A percentile compares a stretch with the other conserved stretches of the same genome.
phyloP scores from a whole-genome alignment of 2,113 vertebrate genomes.

The Ctenodactylus gundi region DNA sequence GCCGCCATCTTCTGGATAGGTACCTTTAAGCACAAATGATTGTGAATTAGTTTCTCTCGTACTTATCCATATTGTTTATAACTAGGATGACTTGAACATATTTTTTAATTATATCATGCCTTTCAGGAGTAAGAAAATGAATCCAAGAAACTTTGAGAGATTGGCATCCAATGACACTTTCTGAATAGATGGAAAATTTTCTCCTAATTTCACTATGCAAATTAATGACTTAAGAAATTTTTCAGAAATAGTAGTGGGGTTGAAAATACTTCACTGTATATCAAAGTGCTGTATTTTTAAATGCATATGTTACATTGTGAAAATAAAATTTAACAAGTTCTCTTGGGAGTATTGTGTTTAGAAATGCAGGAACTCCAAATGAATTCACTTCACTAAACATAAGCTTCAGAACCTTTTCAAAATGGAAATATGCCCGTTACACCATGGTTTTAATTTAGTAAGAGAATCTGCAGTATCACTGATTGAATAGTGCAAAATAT shows the following conservation, averaged over 20 bases:
- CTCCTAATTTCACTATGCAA: constrained; percentile 50
- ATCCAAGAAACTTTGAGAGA: neutral
- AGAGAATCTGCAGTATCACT: neutral
- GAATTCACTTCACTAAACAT: constrained; percentile 59
- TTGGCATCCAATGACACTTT: neutral
- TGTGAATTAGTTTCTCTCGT: neutral
- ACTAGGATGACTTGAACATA: neutral
- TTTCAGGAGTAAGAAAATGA: neutral
- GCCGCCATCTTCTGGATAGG: no score
- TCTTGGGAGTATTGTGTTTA: constrained; percentile 52
- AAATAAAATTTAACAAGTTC: constrained; percentile 80
- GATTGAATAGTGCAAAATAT: neutral
- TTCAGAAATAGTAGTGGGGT: constrained; percentile 63
- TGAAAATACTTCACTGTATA: constrained; percentile 34
- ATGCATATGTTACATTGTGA: constrained; percentile 68
- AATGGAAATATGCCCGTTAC: neutral
- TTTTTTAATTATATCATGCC: neutral
- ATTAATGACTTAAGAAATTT: constrained; percentile 66
- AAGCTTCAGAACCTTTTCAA: neutral
- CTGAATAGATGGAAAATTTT: constrained; percentile 8
- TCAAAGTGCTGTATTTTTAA: constrained; percentile 73
- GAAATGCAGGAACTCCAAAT: constrained; percentile 58
- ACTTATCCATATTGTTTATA: neutral
- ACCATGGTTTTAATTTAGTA: constrained; percentile 46
- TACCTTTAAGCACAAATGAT: neutral